Evolutionary conservation across 2,797 vertebrate species (phyloP), one percentile per base, ranked within the genome.

Genomic region (Muraenolepis orangiensis): DNA sequence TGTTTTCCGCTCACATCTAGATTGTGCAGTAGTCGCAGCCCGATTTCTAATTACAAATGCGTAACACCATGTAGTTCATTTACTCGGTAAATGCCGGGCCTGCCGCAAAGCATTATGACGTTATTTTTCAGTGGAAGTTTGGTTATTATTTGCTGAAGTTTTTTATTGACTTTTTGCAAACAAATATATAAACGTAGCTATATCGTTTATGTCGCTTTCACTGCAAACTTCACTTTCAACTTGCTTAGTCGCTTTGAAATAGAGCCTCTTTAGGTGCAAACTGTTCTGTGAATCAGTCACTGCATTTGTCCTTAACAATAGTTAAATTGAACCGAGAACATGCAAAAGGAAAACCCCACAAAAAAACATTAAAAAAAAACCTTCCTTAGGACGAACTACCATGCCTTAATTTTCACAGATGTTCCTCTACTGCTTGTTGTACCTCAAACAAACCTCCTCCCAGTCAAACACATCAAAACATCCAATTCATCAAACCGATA

Each of bases 91-190:
- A 61, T 61, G 51, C 14, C 51, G 2, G 51, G 7, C 57, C 57
- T 28, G 57, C n/a, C 57, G 26, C 57, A 26, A 64, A 64, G 6
- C 16, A 73, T 51, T 69, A n/a, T 26, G 18, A 46, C 18, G 20
- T 26, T n/a, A 29, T n/a, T 61, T 34, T 40, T 73, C 13, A 23
- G 29, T 13, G 20, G 46, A 38, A 16, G 61, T 57, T 57, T 20
- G 75, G 67, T 73, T 10, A n/a, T 38, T 38, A 6, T 4, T n/a
- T n/a, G n/a, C 36, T 38, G 69, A 69, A 77, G 12, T 76, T 75
- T 79, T 78, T n/a, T 76, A 66, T 26, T 77, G 77, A 74, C 18
- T n/a, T 8, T 74, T 34, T 23, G 20, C 75, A 8, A 34, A 51
- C n/a, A n/a, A n/a, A n/a, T n/a, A n/a, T n/a, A n/a, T n/a, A n/a